phyloP scores from a whole-genome alignment of 2,888 invertebrate genomes.

The Entomobrya multifasciata region DNA sequence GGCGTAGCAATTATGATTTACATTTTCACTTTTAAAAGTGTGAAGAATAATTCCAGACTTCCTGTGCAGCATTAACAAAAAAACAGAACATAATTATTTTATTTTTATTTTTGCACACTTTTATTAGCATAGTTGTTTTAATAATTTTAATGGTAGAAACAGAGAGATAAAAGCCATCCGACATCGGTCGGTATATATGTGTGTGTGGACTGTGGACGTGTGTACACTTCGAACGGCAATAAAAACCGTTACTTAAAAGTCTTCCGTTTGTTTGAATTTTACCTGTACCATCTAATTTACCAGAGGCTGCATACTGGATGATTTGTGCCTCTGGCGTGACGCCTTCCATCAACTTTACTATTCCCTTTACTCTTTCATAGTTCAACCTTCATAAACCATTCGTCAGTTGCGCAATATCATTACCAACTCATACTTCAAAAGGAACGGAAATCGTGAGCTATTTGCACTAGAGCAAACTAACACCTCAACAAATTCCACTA shows the following conservation, averaged over 20 bases:
- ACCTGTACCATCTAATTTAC: no score
- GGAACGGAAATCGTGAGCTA: conserved; percentile 77
- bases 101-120: no score
- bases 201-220: no score
- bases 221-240: no score
- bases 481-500: conserved; percentile 68
- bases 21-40: conserved; percentile 12
- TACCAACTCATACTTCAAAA: conserved; percentile 44
- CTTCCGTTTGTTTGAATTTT: no score
- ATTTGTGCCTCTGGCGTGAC: not conserved
- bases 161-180: no score
- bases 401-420: conserved; percentile 32
- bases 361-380: not conserved
- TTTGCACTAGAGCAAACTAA: conserved; percentile 71
- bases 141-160: no score
- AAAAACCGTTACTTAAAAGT: no score
- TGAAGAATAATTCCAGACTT: conserved; percentile 16
- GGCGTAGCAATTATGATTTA: not conserved
- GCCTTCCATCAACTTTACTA: not conserved
- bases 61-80: not conserved
- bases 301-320: no score
- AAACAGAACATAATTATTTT: not conserved
- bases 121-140: no score
- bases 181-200: no score
- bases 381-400: conserved; percentile 18